Conservation (phyloP, 2,797 vertebrate species). For the Emys orbicularis region DNA sequence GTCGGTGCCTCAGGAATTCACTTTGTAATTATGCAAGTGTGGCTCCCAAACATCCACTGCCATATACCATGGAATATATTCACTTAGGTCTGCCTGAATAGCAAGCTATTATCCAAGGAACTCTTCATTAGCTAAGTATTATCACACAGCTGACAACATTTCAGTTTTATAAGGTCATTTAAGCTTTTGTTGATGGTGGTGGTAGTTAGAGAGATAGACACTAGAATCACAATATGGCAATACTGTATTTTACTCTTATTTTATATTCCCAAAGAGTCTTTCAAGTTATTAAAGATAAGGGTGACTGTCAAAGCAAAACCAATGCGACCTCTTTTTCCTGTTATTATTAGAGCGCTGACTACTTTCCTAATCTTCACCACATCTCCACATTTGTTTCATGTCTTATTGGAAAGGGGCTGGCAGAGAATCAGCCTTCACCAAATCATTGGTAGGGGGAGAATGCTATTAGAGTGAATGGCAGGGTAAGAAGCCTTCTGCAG, state of each 20-base stretch:
- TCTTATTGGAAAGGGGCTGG: background rate
- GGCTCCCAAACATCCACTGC: background rate
- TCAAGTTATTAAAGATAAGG: background rate
- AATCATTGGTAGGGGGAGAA: background rate
- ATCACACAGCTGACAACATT: background rate
- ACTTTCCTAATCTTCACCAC: background rate
- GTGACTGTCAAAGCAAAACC: background rate
- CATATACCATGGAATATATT: rapidly evolving
- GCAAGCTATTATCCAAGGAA: background rate
- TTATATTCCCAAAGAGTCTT: background rate
- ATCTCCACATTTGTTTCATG: rapidly evolving
- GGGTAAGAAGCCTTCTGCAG: background rate
- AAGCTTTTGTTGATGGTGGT: background rate
- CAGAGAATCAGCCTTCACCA: background rate
- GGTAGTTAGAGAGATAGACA: background rate
- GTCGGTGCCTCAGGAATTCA: background rate
- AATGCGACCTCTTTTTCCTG: rapidly evolving
- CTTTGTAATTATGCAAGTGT: background rate
- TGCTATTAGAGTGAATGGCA: background rate
- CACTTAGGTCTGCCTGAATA: background rate
- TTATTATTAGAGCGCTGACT: background rate
- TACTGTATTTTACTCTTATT: background rate
- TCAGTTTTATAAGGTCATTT: background rate
- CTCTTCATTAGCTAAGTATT: background rate
- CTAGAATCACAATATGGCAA: background rate